Conservation (phyloP, 2,113 vertebrate genomes). For the Cheilinus undulatus region DNA sequence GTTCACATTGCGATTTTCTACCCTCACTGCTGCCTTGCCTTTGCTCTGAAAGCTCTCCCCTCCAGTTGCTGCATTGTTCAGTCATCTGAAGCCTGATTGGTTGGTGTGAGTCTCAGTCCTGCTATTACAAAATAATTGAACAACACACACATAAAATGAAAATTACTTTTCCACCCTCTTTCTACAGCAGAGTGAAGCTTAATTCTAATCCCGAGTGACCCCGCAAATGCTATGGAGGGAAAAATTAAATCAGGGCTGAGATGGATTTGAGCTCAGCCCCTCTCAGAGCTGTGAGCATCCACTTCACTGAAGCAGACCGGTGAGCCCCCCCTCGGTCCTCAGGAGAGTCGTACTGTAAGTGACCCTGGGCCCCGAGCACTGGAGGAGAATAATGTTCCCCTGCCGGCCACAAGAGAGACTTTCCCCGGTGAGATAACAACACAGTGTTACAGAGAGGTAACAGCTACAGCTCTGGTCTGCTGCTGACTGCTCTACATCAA, state of each 20-base stretch:
- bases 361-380: constrained; percentile 14
- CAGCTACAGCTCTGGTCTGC: background rate
- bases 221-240: background rate
- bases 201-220: background rate
- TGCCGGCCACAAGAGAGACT: background rate
- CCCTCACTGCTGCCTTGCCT: no score
- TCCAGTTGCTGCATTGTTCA: background rate
- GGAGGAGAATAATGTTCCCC: constrained; percentile 5
- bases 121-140: background rate
- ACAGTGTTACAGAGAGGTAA: constrained; percentile 6
- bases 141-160: background rate
- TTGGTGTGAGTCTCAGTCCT: background rate
- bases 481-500: background rate
- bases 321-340: background rate
- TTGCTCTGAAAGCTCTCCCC: background rate
- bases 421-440: background rate
- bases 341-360: constrained; percentile 9
- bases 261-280: constrained; percentile 22
- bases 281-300: background rate
- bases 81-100: background rate
- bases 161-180: background rate
- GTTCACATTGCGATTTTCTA: no score
- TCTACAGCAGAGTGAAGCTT: background rate
- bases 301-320: constrained; percentile 4
- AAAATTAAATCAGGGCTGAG: background rate